Base-by-base conservation (phyloP, 2,888 invertebrate genomes). In the Leuctra nigra region DNA sequence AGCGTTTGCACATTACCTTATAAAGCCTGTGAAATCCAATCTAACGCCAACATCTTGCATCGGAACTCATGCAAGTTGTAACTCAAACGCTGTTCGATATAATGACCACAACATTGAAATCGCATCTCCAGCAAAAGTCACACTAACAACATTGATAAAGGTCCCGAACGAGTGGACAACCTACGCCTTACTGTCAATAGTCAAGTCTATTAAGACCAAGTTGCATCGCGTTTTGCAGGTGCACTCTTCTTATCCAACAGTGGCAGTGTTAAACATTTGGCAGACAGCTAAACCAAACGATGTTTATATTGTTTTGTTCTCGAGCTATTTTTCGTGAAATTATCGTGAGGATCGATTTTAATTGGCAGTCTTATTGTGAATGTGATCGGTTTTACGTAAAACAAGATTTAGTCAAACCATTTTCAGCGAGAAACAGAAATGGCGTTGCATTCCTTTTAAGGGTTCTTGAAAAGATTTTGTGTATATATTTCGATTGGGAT, bases 321-420 rank as follows among this genome's bases (percentile, higher is more conserved):
- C n/a, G n/a, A n/a, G n/a, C n/a, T n/a, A 39, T 39, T 39, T 39
- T 39, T 39, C 39, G 39, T 39, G 2, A 20, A 39, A 11, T 18
- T 39, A 39, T 39, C 47, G 29, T 25, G 29, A 16, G 47, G 23
- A 24, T 23, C 47, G 47, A 25, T 47, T 47, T 47, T 47, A 47
- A 47, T 47, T 47, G 47, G 47, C 47, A 47, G 11, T 13, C 47
- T 23, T 6, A 25, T 47, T 24, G 24, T 47, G 23, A n/a, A n/a
- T n/a, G n/a, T 24, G 25, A 23, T 25, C 29, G 36, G 36, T 9
- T 39, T 20, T 39, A 18, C 39, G 39, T n/a, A n/a, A n/a, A n/a
- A n/a, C n/a, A n/a, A n/a, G n/a, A n/a, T n/a, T n/a, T n/a, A n/a
- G n/a, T n/a, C n/a, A n/a, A n/a, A n/a, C n/a, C n/a, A n/a, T n/a